Evolutionary conservation across 2,113 vertebrate genomes (phyloP), one percentile per base, ranked within the genome.

Genomic region (Ifrita kowaldi): DNA sequence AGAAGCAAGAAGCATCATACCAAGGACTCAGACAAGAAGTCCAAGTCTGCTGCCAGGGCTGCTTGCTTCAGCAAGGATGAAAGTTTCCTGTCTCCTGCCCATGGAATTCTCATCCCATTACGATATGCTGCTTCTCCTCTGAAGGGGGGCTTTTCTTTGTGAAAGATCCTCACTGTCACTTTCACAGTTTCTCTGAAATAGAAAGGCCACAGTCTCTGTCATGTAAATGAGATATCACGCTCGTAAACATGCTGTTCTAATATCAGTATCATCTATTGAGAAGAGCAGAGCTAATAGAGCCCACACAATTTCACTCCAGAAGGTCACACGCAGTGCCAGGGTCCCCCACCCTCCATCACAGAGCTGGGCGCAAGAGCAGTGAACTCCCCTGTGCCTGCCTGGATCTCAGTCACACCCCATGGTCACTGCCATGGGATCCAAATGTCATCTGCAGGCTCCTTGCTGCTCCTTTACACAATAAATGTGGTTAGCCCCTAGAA

Each of bases 131-230:
- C 98, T 98, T 95, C 99, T 98, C 91, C 99, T 98, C 65, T 97
- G 97, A 76, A 87, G 98, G 32, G 96, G 44, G 6, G 97, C 96
- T 84, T 96, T 98, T 84, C 95, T 98, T 89, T 91, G 98, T 23
- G 98, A 28, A 9, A 97, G 92, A 37, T 99, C 98, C 76, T 99
- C 99, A 20, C 97, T 96, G 97, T 99, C 99, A 52, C 99, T 99
- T 96, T 99, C 99, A 91, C 98, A 99, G n/a, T 98, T 98, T 83
- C 98, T 98, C 98, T 99, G 93, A 69, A 97, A 97, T 2, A 89
- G 56, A 95, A 50, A 87, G n/a, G 20, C 47, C 76, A 60, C 20
- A 84, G 33, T 84, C 75, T 89, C 49, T 81, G 56, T 63, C 23
- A 39, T 2, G 3, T 44, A 62, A 80, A 75, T 44, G 41, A 87